phyloP scores from a whole-genome alignment of 1,140 invertebrate genomes.

The Drosophila azteca region DNA sequence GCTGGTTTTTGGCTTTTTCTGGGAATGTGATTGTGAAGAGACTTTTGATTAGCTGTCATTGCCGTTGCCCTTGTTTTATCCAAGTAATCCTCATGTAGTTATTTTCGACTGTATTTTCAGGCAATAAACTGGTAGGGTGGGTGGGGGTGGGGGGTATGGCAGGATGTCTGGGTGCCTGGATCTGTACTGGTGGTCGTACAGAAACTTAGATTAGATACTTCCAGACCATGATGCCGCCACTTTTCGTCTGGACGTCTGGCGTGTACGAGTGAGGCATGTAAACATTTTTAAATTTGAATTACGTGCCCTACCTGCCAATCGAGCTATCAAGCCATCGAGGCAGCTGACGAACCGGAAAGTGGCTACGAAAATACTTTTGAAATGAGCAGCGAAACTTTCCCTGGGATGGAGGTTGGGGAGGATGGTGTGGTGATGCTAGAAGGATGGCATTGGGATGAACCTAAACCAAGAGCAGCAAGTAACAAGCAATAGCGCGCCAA shows the following conservation, averaged over 20 bases:
- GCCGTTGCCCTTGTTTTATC: too few species aligned
- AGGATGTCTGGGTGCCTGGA: background rate
- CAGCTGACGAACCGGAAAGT: slow-evolving; percentile 25
- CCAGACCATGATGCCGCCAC: slow-evolving; percentile 51
- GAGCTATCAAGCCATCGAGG: slow-evolving; percentile 18
- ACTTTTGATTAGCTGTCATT: too few species aligned
- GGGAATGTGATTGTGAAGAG: too few species aligned
- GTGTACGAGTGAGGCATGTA: slow-evolving; percentile 57
- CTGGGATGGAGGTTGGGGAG: slow-evolving; percentile 3
- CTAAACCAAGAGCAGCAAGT: slow-evolving; percentile 36
- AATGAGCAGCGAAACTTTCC: slow-evolving; percentile 48
- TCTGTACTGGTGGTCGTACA: background rate
- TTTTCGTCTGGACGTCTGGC: slow-evolving; percentile 25
- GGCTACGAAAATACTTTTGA: slow-evolving; percentile 44
- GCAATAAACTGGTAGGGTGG: slow-evolving; percentile 27
- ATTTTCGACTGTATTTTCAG: slow-evolving; percentile 24
- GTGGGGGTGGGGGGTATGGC: background rate
- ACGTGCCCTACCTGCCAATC: slow-evolving; percentile 63
- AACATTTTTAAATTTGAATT: slow-evolving; percentile 79
- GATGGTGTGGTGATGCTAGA: background rate
- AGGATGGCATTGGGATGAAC: background rate
- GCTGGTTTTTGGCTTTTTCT: too few species aligned
- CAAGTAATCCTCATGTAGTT: slow-evolving; percentile 4
- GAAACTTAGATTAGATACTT: slow-evolving; percentile 39
- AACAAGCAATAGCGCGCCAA: slow-evolving; percentile 15